Conservation (phyloP, 2,797 vertebrate species). For the Gila robusta region DNA sequence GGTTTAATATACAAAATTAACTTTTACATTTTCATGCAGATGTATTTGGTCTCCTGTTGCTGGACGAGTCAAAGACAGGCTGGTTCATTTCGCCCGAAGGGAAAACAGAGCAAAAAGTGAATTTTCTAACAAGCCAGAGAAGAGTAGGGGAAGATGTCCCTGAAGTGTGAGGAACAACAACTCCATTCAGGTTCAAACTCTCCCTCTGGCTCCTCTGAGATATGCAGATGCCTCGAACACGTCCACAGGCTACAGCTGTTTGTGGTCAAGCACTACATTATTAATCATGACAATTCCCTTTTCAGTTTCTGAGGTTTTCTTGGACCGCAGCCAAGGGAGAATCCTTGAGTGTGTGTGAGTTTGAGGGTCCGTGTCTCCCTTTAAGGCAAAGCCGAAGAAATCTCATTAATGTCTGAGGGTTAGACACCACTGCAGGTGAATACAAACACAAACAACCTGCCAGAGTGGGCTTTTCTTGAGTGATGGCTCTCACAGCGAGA, state of each 20-base stretch:
- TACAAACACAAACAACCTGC: conserved; percentile 41
- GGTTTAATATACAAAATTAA: background rate
- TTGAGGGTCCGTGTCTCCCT: background rate
- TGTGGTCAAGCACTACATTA: conserved; percentile 60
- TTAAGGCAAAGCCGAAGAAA: conserved; percentile 63
- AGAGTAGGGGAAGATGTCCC: background rate
- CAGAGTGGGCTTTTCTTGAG: conserved; percentile 32
- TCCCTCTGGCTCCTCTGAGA: conserved; percentile 41
- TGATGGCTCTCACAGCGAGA: conserved; percentile 57
- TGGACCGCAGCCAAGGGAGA: background rate
- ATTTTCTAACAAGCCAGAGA: conserved; percentile 16
- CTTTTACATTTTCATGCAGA: conserved; percentile 6
- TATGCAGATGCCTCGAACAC: conserved; percentile 38
- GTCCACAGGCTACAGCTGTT: conserved; percentile 47
- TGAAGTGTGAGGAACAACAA: background rate
- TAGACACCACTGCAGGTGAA: conserved; percentile 66
- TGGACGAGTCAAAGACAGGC: background rate
- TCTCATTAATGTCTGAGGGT: conserved; percentile 72
- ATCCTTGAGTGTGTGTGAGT: conserved; percentile 51
- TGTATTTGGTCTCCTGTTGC: background rate
- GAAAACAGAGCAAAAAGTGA: background rate
- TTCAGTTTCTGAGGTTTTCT: conserved; percentile 66
- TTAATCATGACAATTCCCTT: conserved; percentile 69
- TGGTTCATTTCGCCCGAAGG: background rate
- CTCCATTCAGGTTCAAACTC: conserved; percentile 31